Percentiles rank a stretch among this genome's conserved stretches.
Evolutionary conservation across 30 jellyfish, hydroid and myxozoan species (phyloP).

Genomic region (Aurelia sp.): DNA sequence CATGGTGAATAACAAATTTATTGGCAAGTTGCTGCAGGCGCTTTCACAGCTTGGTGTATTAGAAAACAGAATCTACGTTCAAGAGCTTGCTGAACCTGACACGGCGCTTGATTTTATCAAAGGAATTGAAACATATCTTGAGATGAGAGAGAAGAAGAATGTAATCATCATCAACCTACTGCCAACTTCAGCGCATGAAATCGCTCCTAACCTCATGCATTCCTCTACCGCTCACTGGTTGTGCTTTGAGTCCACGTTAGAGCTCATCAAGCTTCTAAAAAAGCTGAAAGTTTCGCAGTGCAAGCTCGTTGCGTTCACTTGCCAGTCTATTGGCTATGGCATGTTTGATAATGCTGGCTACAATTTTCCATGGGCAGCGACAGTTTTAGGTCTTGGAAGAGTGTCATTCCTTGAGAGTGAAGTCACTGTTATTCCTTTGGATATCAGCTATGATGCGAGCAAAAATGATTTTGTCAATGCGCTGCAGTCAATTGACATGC

Average conservation of each 20-base stretch:
- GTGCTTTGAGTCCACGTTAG: conserved; percentile 49
- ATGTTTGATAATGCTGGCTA: no score
- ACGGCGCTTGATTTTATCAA: no score
- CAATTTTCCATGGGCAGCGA: conserved; percentile 45
- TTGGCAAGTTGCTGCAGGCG: no score
- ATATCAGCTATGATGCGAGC: neutral
- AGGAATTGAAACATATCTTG: no score
- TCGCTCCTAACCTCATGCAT: neutral
- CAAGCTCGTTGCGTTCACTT: conserved; percentile 17
- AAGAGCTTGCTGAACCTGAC: no score
- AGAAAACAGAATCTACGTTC: no score
- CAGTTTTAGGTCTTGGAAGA: conserved; percentile 45
- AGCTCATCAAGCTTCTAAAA: neutral
- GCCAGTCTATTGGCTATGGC: neutral
- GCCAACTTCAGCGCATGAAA: conserved; percentile 13
- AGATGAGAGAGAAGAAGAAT: neutral
- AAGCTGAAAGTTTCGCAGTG: conserved; percentile 3
- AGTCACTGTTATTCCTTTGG: conserved; percentile 18
- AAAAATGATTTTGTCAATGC: neutral
- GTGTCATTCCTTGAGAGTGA: conserved; percentile 17
- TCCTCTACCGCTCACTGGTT: conserved; percentile 20
- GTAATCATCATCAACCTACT: conserved; percentile 29
- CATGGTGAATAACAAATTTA: no score
- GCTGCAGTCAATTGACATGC: neutral
- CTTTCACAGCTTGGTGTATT: no score